Evolutionary conservation across 92 coral and sea anemone genomes (phyloP).

Genomic region (Pocillopora grandis): DNA sequence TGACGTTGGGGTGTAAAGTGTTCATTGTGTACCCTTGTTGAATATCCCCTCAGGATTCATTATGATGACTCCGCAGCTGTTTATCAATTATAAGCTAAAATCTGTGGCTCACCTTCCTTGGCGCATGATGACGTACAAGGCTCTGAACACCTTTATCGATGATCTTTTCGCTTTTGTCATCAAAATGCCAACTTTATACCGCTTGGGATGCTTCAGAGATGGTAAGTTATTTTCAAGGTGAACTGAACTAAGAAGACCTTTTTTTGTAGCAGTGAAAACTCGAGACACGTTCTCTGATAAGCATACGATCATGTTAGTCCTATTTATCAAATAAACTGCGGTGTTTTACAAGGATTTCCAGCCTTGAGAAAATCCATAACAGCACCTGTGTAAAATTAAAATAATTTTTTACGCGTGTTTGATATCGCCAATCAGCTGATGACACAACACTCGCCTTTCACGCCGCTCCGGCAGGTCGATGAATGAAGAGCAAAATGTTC

Average conservation of each 20-base stretch:
- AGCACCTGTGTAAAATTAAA: too few relatives aligned
- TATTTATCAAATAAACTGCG: too few relatives aligned
- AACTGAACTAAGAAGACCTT: neutral
- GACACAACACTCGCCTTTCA: too few relatives aligned
- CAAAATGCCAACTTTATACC: constrained; percentile 98
- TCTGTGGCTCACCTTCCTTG: constrained; percentile 99
- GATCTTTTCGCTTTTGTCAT: constrained; percentile 98
- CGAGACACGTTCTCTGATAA: too few relatives aligned
- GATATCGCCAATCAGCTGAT: too few relatives aligned
- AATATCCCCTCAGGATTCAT: constrained; percentile 73
- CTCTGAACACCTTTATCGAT: constrained; percentile 95
- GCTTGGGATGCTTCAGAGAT: constrained; percentile 95
- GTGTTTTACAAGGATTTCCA: too few relatives aligned
- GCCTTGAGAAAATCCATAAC: too few relatives aligned
- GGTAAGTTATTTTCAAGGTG: constrained; percentile 56
- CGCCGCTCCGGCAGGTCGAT: too few relatives aligned
- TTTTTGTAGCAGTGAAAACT: too few relatives aligned
- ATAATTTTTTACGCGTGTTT: too few relatives aligned
- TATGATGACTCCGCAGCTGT: constrained; percentile 97
- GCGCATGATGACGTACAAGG: constrained; percentile 99
- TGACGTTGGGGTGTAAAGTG: neutral
- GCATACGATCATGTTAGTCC: too few relatives aligned
- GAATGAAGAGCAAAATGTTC: too few relatives aligned
- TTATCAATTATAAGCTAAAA: constrained; percentile 94
- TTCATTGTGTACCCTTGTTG: neutral